A percentile compares a stretch with the other conserved stretches of the same genome.
Conservation (phyloP, 2,888 invertebrate genomes). For the Candidula unifasciata region DNA sequence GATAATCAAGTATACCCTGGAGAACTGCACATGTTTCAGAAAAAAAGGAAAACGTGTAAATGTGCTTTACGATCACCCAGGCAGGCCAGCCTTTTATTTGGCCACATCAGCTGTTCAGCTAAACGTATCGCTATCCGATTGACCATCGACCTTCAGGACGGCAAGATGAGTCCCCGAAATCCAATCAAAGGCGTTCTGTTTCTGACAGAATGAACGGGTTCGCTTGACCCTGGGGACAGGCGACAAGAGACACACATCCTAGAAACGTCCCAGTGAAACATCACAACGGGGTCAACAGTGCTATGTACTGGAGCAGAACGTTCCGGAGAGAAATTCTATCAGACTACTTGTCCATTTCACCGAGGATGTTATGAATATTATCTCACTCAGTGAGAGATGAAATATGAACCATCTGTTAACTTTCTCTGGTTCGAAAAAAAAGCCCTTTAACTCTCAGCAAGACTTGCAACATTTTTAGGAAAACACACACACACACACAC, state of each 20-base stretch:
- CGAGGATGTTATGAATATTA: no score
- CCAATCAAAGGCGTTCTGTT: slow-evolving; percentile 37
- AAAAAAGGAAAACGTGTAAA: no score
- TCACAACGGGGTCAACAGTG: slow-evolving; percentile 1
- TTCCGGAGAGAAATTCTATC: neutral
- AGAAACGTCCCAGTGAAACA: neutral
- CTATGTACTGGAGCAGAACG: neutral
- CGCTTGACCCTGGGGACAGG: neutral
- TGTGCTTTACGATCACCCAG: slow-evolving; percentile 22
- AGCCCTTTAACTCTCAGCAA: no score
- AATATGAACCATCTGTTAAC: no score
- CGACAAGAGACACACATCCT: neutral
- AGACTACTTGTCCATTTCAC: neutral
- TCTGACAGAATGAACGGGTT: slow-evolving; percentile 31
- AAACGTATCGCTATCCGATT: slow-evolving; percentile 36
- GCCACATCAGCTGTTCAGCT: slow-evolving; percentile 32
- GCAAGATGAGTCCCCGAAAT: slow-evolving; percentile 23
- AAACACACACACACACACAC: no score
- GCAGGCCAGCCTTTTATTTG: neutral
- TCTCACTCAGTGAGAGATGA: no score
- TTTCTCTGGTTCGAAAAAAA: no score
- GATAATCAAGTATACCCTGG: no score
- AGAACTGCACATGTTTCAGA: no score
- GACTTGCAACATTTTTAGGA: neutral
- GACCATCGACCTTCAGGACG: slow-evolving; percentile 22